Percentiles rank a stretch among this genome's conserved stretches.
These are phyloP conservation scores for Sitodiplosis mosellana DNA, from an alignment of 1,140 invertebrate genomes.

Conservation along the genomic window DNA sequence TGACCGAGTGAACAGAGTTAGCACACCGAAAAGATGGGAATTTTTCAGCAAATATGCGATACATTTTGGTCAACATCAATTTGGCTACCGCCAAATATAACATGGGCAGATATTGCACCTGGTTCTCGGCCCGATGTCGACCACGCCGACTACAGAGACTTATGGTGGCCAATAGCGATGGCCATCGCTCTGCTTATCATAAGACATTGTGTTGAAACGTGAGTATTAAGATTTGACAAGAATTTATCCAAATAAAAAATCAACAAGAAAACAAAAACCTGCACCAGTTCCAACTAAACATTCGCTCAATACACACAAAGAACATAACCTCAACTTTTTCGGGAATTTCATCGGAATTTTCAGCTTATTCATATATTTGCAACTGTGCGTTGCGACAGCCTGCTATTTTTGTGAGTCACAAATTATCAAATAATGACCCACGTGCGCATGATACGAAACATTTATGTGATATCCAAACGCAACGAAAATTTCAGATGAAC, in stretches of 20 bases:
- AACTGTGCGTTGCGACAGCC: too few relatives aligned
- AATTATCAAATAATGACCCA: too few relatives aligned
- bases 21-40: slow-evolving; percentile 10
- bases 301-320: neutral
- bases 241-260: too few relatives aligned
- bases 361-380: too few relatives aligned
- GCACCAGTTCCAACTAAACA: neutral
- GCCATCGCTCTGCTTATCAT: slow-evolving; percentile 54
- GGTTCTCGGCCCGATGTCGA: slow-evolving; percentile 52
- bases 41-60: slow-evolving; percentile 21
- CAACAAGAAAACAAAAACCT: neutral
- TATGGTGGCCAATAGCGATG: slow-evolving; percentile 64
- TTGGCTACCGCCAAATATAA: slow-evolving; percentile 78
- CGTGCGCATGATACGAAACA: too few relatives aligned
- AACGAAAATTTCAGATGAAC: too few relatives aligned
- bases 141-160: slow-evolving; percentile 65
- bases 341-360: too few relatives aligned
- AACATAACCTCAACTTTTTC: neutral
- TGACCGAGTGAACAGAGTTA: neutral
- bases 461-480: too few relatives aligned
- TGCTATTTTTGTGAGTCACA: too few relatives aligned
- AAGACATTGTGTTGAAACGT: slow-evolving; percentile 68
- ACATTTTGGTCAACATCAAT: slow-evolving; percentile 66
- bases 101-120: slow-evolving; percentile 70
- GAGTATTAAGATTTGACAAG: slow-evolving; percentile 22